Base-by-base conservation (phyloP, 2,888 invertebrate genomes). In the Drosophila neoperkinsi region DNA sequence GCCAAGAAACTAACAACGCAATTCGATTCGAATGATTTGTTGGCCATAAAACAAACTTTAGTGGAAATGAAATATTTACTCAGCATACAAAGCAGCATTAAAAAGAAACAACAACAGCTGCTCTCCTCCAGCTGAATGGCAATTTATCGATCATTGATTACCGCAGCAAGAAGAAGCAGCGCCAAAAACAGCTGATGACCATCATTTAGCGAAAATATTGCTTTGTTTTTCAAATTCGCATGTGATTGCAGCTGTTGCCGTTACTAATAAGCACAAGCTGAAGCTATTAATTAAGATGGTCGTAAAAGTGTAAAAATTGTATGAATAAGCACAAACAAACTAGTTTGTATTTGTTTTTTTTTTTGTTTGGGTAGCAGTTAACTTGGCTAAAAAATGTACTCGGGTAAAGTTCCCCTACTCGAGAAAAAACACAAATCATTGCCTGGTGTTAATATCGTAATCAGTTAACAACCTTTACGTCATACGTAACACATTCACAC, bases 1-100 rank as follows among this genome's bases (percentile, higher is more conserved):
- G 94, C 94, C 34, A 93, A 93, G 53, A 92, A 95, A 81, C 93
- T 98, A 16, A 95, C 95, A 1, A 89, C 91, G 30, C 95, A 95
- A 4, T 93, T 93, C 53, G 71, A 74, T 2, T 70, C 66, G 2
- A 94, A 94, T 69, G 93, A 94, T 34, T 93, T 96, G 68, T 93
- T 94, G 10, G 93, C 91, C 77, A 97, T 97, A 0, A 96, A 96
- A 84, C 92, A 94, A 63, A 92, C 95, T 63, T 94, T 98, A 30
- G 94, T 96, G 51, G 94, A 95, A 92, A 96, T 98, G 95, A 98
- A 98, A 92, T 99, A 98, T 94, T 97, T 96, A 87, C 94, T 95
- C 21, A 98, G 97, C 92, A 95, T 98, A 90, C 95, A 96, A 72
- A 94, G 94, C 43, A 96, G 96, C 94, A 96, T 98, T 74, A 97